A percentile compares a stretch with the other conserved stretches of the same genome.
Evolutionary conservation across 2,797 vertebrate species (phyloP).

Genomic region (Hemibagrus guttatus): DNA sequence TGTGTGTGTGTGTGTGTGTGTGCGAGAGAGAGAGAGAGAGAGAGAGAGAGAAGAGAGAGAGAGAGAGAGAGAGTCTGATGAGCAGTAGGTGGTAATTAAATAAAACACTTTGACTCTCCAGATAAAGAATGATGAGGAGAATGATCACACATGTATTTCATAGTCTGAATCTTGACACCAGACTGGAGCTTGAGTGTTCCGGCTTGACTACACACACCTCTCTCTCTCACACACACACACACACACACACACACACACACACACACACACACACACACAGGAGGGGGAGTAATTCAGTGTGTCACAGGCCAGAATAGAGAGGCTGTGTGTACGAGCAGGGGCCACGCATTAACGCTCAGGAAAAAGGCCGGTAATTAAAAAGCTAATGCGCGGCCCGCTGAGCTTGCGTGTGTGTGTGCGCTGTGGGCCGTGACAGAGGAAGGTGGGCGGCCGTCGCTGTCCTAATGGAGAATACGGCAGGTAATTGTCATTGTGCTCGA

Average conservation of each 20-base stretch:
- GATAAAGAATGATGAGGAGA: slow-evolving; percentile 68
- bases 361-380: slow-evolving; percentile 82
- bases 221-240: slow-evolving; percentile 65
- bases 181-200: slow-evolving; percentile 69
- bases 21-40: background rate
- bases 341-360: slow-evolving; percentile 43
- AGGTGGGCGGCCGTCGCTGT: slow-evolving; percentile 74
- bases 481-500: slow-evolving; percentile 81
- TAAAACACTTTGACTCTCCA: slow-evolving; percentile 66
- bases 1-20: no score
- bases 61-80: slow-evolving; percentile 26
- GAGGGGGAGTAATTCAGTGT: slow-evolving; percentile 35
- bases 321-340: slow-evolving; percentile 71
- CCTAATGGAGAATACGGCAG: slow-evolving; percentile 79
- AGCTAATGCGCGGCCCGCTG: slow-evolving; percentile 68
- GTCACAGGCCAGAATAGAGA: slow-evolving; percentile 58
- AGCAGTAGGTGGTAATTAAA: slow-evolving; percentile 70
- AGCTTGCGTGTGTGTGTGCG: slow-evolving; percentile 68
- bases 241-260: slow-evolving; percentile 66
- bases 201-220: slow-evolving; percentile 72
- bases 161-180: slow-evolving; percentile 50
- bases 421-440: slow-evolving; percentile 75
- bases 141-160: slow-evolving; percentile 64
- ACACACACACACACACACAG: slow-evolving; percentile 66
- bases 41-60: background rate